Percentiles rank a stretch among this genome's conserved stretches.
These are phyloP conservation scores for Agelaius phoeniceus DNA, from an alignment of 2,113 vertebrate genomes.

Conservation along the genomic window DNA sequence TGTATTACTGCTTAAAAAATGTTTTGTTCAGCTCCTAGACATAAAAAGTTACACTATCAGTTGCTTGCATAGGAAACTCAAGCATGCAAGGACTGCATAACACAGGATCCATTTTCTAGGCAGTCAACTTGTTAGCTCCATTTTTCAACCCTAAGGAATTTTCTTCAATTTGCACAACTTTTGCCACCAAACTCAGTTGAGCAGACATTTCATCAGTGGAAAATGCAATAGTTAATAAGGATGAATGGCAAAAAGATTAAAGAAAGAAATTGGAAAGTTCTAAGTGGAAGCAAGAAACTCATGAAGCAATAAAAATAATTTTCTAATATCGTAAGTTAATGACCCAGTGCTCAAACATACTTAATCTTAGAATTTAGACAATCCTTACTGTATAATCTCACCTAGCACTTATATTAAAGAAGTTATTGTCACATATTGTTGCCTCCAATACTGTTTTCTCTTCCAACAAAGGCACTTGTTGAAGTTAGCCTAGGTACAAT, in stretches of 20 bases:
- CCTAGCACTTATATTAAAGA: neutral
- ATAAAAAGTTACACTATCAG: neutral
- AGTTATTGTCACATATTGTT: neutral
- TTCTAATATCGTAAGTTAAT: neutral
- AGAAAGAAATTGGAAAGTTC: neutral
- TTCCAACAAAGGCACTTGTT: neutral
- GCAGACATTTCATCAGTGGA: neutral
- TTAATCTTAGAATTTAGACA: neutral
- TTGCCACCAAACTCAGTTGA: neutral
- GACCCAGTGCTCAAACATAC: neutral
- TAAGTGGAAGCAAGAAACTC: neutral
- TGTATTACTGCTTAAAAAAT: neutral
- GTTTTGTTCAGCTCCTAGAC: neutral
- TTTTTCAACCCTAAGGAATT: neutral
- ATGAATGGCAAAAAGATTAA: neutral
- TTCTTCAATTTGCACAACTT: neutral
- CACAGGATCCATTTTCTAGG: neutral
- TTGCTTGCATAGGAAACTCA: neutral
- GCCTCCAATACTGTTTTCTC: neutral
- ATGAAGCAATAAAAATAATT: constrained; percentile 1
- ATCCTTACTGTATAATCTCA: neutral
- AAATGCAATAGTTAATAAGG: neutral
- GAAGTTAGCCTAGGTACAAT: neutral
- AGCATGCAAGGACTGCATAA: neutral
- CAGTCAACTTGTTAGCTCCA: neutral